A percentile compares a stretch with the other conserved stretches of the same genome.
These are phyloP conservation scores for Thaumatotibia leucotreta DNA, from an alignment of 1,140 invertebrate species.

Conservation along the genomic window DNA sequence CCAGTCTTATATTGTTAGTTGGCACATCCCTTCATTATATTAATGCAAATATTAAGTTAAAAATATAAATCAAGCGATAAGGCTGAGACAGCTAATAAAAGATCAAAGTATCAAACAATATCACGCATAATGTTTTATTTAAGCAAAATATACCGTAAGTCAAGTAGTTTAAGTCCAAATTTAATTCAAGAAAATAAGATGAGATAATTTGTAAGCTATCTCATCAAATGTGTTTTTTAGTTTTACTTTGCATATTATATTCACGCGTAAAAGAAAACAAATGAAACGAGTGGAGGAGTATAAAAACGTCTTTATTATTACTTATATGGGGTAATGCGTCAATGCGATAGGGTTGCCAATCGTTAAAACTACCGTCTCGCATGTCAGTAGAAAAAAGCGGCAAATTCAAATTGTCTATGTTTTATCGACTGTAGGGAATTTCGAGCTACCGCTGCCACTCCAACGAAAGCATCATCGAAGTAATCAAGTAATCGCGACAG, in stretches of 20 bases:
- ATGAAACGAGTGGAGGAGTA: background rate
- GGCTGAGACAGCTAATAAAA: background rate
- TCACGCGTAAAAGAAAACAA: background rate
- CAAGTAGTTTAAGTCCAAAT: background rate
- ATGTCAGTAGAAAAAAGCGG: too few relatives aligned
- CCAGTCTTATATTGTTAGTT: too few relatives aligned
- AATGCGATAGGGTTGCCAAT: background rate
- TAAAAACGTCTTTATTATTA: background rate
- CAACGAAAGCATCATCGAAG: too few relatives aligned
- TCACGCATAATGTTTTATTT: background rate
- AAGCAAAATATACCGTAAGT: background rate
- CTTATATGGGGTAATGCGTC: background rate
- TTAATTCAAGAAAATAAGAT: background rate
- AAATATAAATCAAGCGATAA: background rate
- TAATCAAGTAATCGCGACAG: too few relatives aligned
- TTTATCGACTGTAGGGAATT: too few relatives aligned
- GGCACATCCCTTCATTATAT: too few relatives aligned
- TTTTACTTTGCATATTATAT: background rate
- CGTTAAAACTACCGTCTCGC: too few relatives aligned
- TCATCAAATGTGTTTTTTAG: background rate
- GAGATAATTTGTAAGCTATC: background rate
- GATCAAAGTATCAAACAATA: background rate
- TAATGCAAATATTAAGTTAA: background rate
- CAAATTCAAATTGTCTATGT: too few relatives aligned
- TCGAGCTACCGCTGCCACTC: too few relatives aligned